phyloP scores from a whole-genome alignment of 2,113 vertebrate species.

The Elephas maximus region DNA sequence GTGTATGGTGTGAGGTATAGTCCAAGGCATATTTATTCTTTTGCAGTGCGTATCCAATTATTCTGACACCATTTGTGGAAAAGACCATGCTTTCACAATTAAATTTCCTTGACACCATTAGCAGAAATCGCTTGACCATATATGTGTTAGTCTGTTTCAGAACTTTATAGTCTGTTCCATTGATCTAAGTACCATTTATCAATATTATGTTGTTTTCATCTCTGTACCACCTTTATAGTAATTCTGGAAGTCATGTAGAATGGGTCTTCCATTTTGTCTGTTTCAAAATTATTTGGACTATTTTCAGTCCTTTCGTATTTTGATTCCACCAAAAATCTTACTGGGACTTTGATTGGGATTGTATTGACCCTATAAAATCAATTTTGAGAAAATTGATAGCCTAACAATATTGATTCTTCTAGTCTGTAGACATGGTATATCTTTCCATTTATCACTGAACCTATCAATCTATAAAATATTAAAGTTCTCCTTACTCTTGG shows the following conservation, averaged over 20 bases:
- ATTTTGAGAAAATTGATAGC: neutral
- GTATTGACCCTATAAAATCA: neutral
- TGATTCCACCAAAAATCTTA: constrained; percentile 11
- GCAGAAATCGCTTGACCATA: neutral
- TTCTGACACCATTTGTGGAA: neutral
- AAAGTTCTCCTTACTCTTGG: neutral
- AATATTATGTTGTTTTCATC: neutral
- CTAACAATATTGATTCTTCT: constrained; percentile 6
- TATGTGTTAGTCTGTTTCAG: neutral
- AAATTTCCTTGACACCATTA: neutral
- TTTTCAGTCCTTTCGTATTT: neutral
- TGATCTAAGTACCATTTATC: neutral
- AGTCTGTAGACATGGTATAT: neutral
- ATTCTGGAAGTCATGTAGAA: neutral
- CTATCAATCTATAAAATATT: neutral
- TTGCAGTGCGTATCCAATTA: neutral
- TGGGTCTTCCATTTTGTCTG: neutral
- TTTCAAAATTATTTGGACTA: neutral
- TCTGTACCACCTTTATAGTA: neutral
- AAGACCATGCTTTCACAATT: neutral
- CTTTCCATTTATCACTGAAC: neutral
- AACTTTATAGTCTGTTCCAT: neutral
- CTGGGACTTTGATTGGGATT: neutral
- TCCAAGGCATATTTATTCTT: neutral
- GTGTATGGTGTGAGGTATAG: neutral